phyloP scores from a whole-genome alignment of 2,113 vertebrate genomes.

The Notothenia coriiceps region DNA sequence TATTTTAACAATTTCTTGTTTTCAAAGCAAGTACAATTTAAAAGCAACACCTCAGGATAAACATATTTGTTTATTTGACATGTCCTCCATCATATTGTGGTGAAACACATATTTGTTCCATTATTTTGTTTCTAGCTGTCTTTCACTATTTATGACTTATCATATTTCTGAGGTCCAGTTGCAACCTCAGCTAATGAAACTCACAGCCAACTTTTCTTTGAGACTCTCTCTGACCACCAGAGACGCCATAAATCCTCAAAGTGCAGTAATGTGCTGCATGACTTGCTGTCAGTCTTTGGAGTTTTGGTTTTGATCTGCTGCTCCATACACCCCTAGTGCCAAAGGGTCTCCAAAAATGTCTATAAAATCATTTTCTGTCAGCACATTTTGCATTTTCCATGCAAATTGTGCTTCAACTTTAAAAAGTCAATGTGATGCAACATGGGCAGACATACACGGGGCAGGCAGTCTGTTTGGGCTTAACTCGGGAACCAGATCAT shows the following conservation, averaged over 20 bases:
- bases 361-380: background rate
- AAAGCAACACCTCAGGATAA: background rate
- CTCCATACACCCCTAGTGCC: background rate
- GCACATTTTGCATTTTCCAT: background rate
- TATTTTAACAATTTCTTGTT: background rate
- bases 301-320: background rate
- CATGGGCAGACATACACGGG: background rate
- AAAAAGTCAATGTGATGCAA: background rate
- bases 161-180: background rate
- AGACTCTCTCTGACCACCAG: background rate
- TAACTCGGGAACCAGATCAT: no score
- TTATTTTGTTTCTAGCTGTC: background rate
- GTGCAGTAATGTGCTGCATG: background rate
- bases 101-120: background rate
- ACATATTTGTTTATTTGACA: background rate
- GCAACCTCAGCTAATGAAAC: background rate
- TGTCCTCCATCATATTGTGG: background rate
- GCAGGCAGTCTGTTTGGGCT: no score
- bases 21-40: no score
- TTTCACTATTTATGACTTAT: background rate
- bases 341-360: background rate
- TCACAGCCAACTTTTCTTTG: background rate
- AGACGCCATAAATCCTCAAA: background rate
- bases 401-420: background rate
- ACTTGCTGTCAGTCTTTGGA: background rate